Evolutionary conservation across 2,113 vertebrate genomes (phyloP).

Genomic region (Pardalotus punctatus): DNA sequence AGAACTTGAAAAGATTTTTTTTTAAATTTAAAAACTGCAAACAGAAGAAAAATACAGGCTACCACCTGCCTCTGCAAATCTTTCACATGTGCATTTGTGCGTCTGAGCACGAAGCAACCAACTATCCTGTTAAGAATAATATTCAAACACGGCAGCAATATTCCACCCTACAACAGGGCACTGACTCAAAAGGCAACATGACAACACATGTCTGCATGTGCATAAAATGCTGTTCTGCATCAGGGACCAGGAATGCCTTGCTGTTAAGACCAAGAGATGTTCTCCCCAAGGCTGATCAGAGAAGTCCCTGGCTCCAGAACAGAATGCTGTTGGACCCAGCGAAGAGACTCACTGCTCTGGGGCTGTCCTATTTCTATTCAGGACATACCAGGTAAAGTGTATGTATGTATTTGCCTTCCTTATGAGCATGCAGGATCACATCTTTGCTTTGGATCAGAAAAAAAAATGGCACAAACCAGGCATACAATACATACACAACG

Average conservation of each 20-base stretch:
- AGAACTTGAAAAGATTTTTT: conserved; percentile 42
- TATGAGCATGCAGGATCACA: not conserved
- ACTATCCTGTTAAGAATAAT: not conserved
- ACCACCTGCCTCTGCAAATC: conserved; percentile 34
- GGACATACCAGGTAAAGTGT: not conserved
- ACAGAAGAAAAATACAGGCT: conserved; percentile 8
- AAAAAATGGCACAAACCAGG: not conserved
- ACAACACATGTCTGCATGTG: fast-evolving
- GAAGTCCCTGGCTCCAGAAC: not conserved
- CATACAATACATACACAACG: not conserved
- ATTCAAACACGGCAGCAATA: not conserved
- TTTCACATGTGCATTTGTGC: not conserved
- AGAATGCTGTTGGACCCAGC: not conserved
- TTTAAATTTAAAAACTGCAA: conserved; percentile 18
- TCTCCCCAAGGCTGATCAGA: not conserved
- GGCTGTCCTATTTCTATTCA: not conserved
- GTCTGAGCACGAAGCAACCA: not conserved
- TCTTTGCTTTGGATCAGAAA: not conserved
- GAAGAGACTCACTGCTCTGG: not conserved
- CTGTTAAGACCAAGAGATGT: not conserved
- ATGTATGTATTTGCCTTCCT: too few species aligned
- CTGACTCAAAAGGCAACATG: not conserved
- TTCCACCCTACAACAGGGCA: not conserved
- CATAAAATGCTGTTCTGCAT: not conserved
- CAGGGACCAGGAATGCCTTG: not conserved